Percentiles rank a stretch among this genome's conserved stretches.
Evolutionary conservation across 2,113 vertebrate species (phyloP).

Genomic region (Pygoscelis adeliae): DNA sequence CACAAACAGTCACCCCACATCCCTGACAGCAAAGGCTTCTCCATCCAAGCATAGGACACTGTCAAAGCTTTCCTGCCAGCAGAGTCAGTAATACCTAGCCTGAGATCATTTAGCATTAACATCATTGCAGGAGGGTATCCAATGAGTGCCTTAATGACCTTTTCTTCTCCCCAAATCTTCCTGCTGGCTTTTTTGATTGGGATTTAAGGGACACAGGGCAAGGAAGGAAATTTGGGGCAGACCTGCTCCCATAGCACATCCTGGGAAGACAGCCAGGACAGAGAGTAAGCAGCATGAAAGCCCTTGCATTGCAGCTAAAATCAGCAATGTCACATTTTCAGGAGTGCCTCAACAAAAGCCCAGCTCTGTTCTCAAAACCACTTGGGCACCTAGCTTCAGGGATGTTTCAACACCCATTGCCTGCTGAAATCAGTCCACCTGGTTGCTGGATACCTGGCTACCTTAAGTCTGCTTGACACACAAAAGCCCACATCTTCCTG

Average conservation of each 20-base stretch:
- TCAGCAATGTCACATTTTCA: not conserved
- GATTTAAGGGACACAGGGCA: not conserved
- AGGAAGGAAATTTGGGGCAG: not conserved
- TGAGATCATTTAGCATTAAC: not conserved
- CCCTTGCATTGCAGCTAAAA: not conserved
- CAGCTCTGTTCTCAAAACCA: not conserved
- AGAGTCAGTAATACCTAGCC: not conserved
- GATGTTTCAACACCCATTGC: not conserved
- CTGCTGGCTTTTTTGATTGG: not conserved
- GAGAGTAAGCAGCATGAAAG: not conserved
- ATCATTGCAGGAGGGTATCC: not conserved
- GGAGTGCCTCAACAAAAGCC: not conserved
- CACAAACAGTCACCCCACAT: not conserved
- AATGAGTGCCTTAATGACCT: not conserved
- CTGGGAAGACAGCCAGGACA: not conserved
- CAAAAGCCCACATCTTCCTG: not conserved
- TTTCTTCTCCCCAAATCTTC: not conserved
- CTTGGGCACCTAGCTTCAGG: not conserved
- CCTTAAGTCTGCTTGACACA: not conserved
- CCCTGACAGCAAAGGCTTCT: not conserved
- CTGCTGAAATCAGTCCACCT: not conserved
- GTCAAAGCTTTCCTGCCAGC: not conserved
- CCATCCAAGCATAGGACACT: not conserved
- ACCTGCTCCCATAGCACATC: not conserved
- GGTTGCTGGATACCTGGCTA: not conserved